Evolutionary conservation across 2,797 vertebrate species (phyloP), one percentile per base, ranked within the genome.

Genomic region (Hemibagrus guttatus): DNA sequence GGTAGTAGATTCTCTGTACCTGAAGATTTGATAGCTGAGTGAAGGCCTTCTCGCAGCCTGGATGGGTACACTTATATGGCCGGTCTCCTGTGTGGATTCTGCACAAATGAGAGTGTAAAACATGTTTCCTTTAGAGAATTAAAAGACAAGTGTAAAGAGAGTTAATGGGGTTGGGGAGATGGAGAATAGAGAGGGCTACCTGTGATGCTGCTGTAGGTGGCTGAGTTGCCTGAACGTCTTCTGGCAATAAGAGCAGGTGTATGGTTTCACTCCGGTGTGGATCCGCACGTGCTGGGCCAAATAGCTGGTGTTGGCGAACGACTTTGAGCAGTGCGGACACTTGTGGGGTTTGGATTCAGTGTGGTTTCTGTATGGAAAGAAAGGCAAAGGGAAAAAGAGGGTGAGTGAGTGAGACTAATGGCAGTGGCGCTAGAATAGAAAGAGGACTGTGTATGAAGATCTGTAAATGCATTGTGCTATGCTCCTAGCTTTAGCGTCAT

Each of bases 181-280:
- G 59, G 35, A 85, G 68, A 6, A 49, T 49, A 9, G 46, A 49
- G 46, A 49, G 72, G 9, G 35, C 96, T 95, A 98, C 98, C 98
- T 97, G 97, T 97, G 98, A 96, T 99, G 98, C 94, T 99, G 98
- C 96, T 99, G 98, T 93, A 99, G 96, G 96, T 99, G 98, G 95
- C 98, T 99, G 95, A 98, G 98, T 94, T 99, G 98, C 94, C 98
- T 97, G 95, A 99, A 99, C 92, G 95, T 95, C 94, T 99, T 99
- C 93, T 99, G 96, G 95, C 98, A 99, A 93, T 94, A 99, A 90
- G 95, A 95, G 95, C 98, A 99, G 91, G 96, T 95, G 94, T 99
- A 99, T 85, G 98, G 98, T 94, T 99, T 99, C 92, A 97, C 97
- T 90, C 98, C 98, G 0, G 98, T 99, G 95, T 99, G 98, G 94